Base-by-base conservation (phyloP, 2,797 vertebrate genomes). In the Manis crassicaudata region DNA sequence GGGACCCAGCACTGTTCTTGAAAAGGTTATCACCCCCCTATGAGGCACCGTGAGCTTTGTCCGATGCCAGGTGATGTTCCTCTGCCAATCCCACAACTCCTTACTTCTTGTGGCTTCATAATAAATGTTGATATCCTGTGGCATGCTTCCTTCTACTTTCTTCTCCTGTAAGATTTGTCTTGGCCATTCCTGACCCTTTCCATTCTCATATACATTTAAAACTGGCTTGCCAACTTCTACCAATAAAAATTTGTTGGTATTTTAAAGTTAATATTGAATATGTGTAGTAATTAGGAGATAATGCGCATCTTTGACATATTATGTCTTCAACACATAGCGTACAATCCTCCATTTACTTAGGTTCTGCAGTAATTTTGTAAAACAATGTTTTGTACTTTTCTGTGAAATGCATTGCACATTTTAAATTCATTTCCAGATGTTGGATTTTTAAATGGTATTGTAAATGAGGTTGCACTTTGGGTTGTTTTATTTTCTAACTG, bases 51-150 rank as follows among this genome's bases (percentile, higher is more conserved):
- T 54, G 37, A 32, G 14, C 7, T 84, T 54, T 11, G 13, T n/a
- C 58, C 43, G 37, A 0, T 7, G 3, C 25, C 43, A 32, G 35
- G 43, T 60, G 20, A 8, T 63, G 16, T 89, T 17, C 17, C 14
- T 10, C 37, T 5, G 32, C 40, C 3, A 7, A n/a, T 0, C 14
- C 32, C 60, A 60, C 35, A 10, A 14, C 2, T 17, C 32, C 54
- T 23, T 20, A 77, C 11, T 6, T 5, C 52, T 1, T 5, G 11
- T 4, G 6, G n/a, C 63, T 54, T 54, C 3, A 2, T 27, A 4
- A 27, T 16, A 21, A 62, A 3, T 27, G 5, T 7, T 54, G 54
- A 9, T 10, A 5, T 0, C 81, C 10, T 37, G n/a, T 70, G 8
- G 37, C 4, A 12, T 8, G 9, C 50, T 5, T 11, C 50, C 65